Conservation (phyloP, 2,113 vertebrate genomes). For the Chroicocephalus ridibundus region DNA sequence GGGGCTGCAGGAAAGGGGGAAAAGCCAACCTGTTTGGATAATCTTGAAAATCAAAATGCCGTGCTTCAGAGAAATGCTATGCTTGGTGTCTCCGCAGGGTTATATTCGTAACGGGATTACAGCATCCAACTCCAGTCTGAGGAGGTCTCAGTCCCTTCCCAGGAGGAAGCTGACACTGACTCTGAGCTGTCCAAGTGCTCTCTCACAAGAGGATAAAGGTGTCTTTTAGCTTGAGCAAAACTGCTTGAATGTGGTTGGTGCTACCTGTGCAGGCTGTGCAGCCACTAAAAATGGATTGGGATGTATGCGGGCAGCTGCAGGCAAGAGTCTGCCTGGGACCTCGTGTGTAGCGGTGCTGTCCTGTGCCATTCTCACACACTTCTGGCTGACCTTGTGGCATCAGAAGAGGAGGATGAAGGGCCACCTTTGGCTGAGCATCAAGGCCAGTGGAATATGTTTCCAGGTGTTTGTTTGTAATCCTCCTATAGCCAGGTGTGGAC, state of each 20-base stretch:
- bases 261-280: background rate
- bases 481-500: background rate
- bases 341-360: background rate
- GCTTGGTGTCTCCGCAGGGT: background rate
- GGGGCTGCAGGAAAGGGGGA: background rate
- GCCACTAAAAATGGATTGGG: too few species aligned
- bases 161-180: background rate
- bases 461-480: background rate
- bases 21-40: background rate
- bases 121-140: background rate
- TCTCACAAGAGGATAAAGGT: background rate
- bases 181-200: background rate
- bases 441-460: background rate
- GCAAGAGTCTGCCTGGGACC: background rate
- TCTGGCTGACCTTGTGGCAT: background rate
- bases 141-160: background rate
- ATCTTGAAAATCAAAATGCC: background rate
- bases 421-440: background rate
- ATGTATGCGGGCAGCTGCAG: background rate
- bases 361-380: rapidly evolving
- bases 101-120: background rate
- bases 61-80: background rate
- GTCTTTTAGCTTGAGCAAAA: background rate
- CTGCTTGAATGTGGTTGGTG: background rate
- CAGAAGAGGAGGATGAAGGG: background rate